Evolutionary conservation across 2,797 vertebrate genomes (phyloP), one percentile per base, ranked within the genome.

Genomic region (Peromyscus eremicus): DNA sequence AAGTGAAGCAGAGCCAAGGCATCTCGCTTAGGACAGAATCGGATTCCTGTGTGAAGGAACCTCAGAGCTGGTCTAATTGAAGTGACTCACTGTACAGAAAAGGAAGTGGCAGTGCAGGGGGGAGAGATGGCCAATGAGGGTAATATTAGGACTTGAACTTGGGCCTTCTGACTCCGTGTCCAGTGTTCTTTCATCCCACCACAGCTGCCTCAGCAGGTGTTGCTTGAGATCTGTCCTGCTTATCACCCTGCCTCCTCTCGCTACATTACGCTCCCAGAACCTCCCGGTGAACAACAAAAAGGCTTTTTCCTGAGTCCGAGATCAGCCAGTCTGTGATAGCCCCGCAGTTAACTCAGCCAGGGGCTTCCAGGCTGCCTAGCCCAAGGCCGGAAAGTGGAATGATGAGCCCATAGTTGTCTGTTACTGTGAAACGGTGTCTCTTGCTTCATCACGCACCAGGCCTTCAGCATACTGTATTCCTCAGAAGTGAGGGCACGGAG

Each of bases 391-490:
- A 43, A 70, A 81, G 55, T 75, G 71, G 88, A 66, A 55, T 7
- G 89, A 57, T 1, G 11, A 83, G 85, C 75, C 23, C 46, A n/a
- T 23, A 49, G 91, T 55, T 75, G 0, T 87, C n/a, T 49, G 80
- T 92, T 95, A 94, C 94, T 91, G 80, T 81, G 94, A 97, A 97
- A 85, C 12, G 73, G 66, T 49, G 21, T 64, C 76, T 88, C 80
- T 75, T 32, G 90, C 82, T 79, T 68, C 25, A 2, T 81, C 37
- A 8, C 43, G 40, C 62, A 16, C 11, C 0, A 0, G 52, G 55
- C 46, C 84, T 64, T 88, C 60, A 11, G 71, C 52, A 21, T 7
- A 7, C 71, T 62, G 68, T 57, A 11, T 71, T 83, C 91, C 92
- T 81, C 32, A 2, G 12, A 37, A 82, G 68, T 8, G 12, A 80